These are phyloP conservation scores for Hiodon tergisus DNA, from an alignment of 2,113 vertebrate genomes.

Conservation along the genomic window DNA sequence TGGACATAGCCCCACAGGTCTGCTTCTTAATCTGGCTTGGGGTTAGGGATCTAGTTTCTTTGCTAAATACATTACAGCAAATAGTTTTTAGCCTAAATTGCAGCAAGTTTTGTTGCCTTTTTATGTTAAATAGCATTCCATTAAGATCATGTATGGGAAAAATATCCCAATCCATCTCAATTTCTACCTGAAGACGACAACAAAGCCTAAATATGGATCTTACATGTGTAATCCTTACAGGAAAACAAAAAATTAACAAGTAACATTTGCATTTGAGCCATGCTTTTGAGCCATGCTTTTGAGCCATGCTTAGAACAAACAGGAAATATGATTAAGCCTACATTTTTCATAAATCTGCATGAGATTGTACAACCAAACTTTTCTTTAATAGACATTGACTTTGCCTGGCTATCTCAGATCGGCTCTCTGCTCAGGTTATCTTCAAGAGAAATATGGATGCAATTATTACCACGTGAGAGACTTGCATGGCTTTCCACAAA, in stretches of 20 bases:
- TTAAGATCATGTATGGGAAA: no score
- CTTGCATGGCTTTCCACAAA: conserved; percentile 1
- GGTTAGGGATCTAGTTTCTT: neutral
- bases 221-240: no score
- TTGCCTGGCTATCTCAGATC: neutral
- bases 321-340: neutral
- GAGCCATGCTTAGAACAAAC: neutral
- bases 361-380: neutral
- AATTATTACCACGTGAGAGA: neutral
- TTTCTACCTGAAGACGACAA: no score
- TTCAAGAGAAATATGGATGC: neutral
- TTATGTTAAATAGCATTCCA: neutral
- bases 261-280: no score
- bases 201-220: no score
- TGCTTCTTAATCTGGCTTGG: neutral
- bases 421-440: neutral
- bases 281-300: no score
- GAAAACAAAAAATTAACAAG: no score
- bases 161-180: no score
- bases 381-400: neutral
- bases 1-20: no score
- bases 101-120: neutral
- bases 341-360: neutral
- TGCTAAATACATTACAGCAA: neutral
- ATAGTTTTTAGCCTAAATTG: no score